Evolutionary conservation across 2,113 vertebrate species (phyloP), one percentile per base, ranked within the genome.

Genomic region (Argyrosomus japonicus): DNA sequence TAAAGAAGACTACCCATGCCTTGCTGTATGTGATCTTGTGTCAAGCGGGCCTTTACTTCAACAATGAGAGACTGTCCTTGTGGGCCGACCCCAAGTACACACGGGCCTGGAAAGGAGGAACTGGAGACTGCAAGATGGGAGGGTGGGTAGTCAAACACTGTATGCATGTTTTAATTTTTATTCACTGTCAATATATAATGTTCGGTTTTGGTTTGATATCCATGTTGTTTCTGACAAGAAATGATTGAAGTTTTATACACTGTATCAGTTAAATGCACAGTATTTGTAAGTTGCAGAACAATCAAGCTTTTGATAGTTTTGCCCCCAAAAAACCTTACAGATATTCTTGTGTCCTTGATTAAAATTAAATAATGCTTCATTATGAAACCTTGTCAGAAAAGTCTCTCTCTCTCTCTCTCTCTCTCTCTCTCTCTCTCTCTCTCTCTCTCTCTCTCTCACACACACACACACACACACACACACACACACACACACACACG

Each of bases 51-150:
- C 17, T 70, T 9, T 89, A 89, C 75, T 89, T 89, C 36, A 89
- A 92, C 68, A 94, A 87, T 0, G 95, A 93, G 45, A 87, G 95
- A 68, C 94, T 98, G 78, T 97, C 97, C 19, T 86, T 99, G 25
- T 97, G 96, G 97, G 97, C 97, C 0, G 95, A 97, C 84, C 95
- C 96, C 0, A 97, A 97, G 87, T 97, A 96, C 0, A 94, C 96
- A 11, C 93, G 97, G 80, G 96, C 97, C 8, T 99, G 97, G 97
- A 96, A 94, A 93, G 97, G 97, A 81, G 98, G 98, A 61, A 97
- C 95, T 0, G 98, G 97, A 5, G 97, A 97, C 93, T 97, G 95
- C 95, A 99, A 99, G 88, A 80, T 99, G 89, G 98, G 97, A 92
- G 97, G 96, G 98, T 98, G 89, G 88, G 96, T 82, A 3, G 17